These are phyloP conservation scores for Plestiodon gilberti DNA, from an alignment of 2,113 vertebrate genomes.

Conservation along the genomic window DNA sequence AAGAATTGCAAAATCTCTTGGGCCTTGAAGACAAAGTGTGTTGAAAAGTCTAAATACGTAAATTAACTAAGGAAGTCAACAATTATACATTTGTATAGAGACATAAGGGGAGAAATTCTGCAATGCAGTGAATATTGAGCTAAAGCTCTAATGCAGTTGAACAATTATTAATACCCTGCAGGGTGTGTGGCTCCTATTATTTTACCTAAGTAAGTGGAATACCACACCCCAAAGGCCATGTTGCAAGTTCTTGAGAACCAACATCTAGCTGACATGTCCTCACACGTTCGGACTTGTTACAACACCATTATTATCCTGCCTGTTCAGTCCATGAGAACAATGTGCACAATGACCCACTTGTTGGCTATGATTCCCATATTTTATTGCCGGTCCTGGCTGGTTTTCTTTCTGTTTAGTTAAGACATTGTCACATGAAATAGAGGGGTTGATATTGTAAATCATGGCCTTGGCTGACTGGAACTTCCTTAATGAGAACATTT, in stretches of 20 bases:
- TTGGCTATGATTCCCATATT: neutral
- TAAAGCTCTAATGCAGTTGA: constrained; percentile 18
- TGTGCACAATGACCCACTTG: constrained; percentile 1
- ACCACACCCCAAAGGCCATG: constrained; percentile 51
- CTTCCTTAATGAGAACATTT: no score
- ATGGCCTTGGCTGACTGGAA: neutral
- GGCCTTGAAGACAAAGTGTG: neutral
- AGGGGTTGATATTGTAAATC: neutral
- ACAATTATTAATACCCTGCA: constrained; percentile 15
- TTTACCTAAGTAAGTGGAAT: constrained; percentile 15
- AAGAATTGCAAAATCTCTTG: neutral
- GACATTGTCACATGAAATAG: neutral
- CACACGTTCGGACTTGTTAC: constrained; percentile 44
- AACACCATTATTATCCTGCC: constrained; percentile 13
- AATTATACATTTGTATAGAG: neutral
- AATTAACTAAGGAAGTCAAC: neutral
- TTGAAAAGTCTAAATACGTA: neutral
- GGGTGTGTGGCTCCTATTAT: constrained; percentile 49
- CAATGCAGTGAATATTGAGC: neutral
- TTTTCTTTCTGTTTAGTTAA: neutral
- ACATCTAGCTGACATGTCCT: constrained; percentile 41
- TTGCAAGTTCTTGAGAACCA: constrained; percentile 59
- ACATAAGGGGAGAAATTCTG: constrained; percentile 12
- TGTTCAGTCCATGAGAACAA: constrained; percentile 24
- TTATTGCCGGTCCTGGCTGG: constrained; percentile 13